phyloP scores from a whole-genome alignment of 1,140 invertebrate genomes.

The Drosophila biarmipes region DNA sequence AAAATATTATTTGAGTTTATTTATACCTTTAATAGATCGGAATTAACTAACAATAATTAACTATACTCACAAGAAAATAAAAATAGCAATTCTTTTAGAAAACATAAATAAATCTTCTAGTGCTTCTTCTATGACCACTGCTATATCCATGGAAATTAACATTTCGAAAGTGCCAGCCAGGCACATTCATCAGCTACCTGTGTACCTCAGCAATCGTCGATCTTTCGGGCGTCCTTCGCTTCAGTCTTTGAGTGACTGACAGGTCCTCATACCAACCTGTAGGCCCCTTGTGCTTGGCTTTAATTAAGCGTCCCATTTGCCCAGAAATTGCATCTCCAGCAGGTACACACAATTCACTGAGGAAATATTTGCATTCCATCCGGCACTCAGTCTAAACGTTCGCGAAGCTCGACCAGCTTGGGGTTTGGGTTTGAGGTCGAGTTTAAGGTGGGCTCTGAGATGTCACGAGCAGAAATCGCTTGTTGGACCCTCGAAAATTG shows the following conservation, averaged over 20 bases:
- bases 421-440: background rate
- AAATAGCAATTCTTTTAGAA: too few relatives aligned
- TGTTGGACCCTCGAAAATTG: constrained; percentile 19
- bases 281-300: constrained; percentile 25
- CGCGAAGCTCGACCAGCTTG: constrained; percentile 13
- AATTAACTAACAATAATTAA: background rate
- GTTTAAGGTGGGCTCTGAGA: constrained; percentile 19
- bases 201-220: constrained; percentile 35
- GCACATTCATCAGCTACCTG: constrained; percentile 37
- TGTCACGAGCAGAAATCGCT: constrained; percentile 27
- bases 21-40: background rate
- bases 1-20: background rate
- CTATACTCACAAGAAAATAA: too few relatives aligned
- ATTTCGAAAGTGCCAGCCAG: constrained; percentile 23
- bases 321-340: constrained; percentile 39
- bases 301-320: constrained; percentile 51
- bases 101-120: background rate
- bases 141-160: constrained; percentile 4
- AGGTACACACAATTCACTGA: constrained; percentile 32
- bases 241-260: constrained; percentile 32
- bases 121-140: background rate
- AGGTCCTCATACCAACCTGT: constrained; percentile 6
- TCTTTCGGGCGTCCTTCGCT: constrained; percentile 33
- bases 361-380: constrained; percentile 43
- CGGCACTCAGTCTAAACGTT: constrained; percentile 17